These are phyloP conservation scores for Lycocorax pyrrhopterus DNA, from an alignment of 2,113 vertebrate genomes.

Conservation along the genomic window DNA sequence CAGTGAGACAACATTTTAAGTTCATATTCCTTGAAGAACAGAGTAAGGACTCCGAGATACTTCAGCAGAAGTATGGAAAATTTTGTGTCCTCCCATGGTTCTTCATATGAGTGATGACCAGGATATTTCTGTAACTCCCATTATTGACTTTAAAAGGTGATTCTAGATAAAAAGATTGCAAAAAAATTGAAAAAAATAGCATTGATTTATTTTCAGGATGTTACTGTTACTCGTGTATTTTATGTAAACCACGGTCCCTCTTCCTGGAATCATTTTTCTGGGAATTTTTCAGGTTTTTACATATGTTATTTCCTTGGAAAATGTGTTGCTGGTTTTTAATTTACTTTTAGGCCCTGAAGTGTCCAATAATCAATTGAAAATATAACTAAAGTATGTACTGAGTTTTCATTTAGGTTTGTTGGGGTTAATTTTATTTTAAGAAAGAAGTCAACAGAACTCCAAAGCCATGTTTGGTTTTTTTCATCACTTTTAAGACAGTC, in stretches of 20 bases:
- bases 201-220: background rate
- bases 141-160: background rate
- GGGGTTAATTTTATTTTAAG: background rate
- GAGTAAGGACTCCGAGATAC: background rate
- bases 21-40: background rate
- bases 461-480: accelerated
- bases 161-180: background rate
- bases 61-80: background rate
- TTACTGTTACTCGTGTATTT: background rate
- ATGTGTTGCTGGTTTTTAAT: background rate
- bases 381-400: background rate
- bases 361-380: background rate
- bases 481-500: background rate
- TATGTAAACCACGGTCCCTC: accelerated
- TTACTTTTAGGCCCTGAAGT: background rate
- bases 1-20: background rate
- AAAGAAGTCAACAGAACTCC: background rate
- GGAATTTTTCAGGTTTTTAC: background rate
- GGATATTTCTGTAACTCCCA: background rate
- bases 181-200: background rate
- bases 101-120: background rate
- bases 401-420: background rate
- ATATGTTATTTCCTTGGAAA: background rate
- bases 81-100: background rate
- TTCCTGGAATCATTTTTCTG: background rate